Conservation (phyloP, 2,888 invertebrate genomes). For the Allophyes oxyacanthae region DNA sequence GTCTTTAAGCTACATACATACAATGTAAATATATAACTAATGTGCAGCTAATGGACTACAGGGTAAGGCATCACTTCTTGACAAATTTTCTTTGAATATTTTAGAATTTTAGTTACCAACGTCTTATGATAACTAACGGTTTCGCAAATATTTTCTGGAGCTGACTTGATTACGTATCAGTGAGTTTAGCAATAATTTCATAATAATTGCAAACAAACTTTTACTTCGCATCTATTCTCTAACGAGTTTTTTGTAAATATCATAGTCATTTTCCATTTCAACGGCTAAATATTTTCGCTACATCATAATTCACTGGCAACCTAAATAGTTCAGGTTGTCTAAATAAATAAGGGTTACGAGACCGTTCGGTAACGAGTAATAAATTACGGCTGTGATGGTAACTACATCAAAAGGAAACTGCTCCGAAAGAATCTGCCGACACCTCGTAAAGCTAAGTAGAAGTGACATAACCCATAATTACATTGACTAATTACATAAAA, state of each 20-base stretch:
- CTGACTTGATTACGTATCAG: too few species aligned
- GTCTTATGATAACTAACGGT: too few species aligned
- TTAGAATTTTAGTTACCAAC: too few species aligned
- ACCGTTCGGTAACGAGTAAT: conserved; percentile 62
- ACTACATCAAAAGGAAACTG: conserved; percentile 70
- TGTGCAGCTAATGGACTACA: too few species aligned
- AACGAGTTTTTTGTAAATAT: conserved; percentile 30
- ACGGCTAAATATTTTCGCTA: conserved; percentile 35
- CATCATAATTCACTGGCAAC: conserved; percentile 59
- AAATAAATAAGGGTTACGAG: conserved; percentile 61
- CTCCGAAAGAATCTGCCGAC: conserved; percentile 58
- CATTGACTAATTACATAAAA: conserved; percentile 68
- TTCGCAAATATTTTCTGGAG: too few species aligned
- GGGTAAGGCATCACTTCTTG: too few species aligned
- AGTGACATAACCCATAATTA: conserved; percentile 70
- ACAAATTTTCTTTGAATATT: too few species aligned
- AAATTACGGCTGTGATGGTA: conserved; percentile 68
- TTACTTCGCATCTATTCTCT: conserved; percentile 10
- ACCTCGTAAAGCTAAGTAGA: conserved; percentile 65
- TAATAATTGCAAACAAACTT: too few species aligned
- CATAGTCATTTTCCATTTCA: conserved; percentile 35
- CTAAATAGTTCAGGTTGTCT: conserved; percentile 62
- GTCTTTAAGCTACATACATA: too few species aligned
- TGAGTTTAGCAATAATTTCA: too few species aligned
- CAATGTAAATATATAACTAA: too few species aligned